phyloP scores from a whole-genome alignment of 2,797 vertebrate species.

The Crypturellus tataupa region DNA sequence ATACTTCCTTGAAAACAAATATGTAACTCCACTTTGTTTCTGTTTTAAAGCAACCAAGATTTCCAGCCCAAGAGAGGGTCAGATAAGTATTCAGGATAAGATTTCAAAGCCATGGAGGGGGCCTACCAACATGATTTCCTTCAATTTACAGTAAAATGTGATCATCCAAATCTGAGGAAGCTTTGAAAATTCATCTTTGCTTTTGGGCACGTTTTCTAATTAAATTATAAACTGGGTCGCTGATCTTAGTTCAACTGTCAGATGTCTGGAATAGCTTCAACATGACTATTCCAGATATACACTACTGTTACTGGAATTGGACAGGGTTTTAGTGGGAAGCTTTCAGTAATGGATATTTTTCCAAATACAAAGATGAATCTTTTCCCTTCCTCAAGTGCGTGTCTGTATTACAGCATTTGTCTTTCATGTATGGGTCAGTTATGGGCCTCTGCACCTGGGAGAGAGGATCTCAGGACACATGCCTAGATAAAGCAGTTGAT shows the following conservation, averaged over 20 bases:
- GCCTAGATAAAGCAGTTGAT: not conserved
- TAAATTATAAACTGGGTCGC: not conserved
- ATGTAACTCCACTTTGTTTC: not conserved
- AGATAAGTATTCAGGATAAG: not conserved
- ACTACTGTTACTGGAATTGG: not conserved
- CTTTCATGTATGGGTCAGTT: not conserved
- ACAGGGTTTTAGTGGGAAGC: not conserved
- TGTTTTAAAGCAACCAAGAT: not conserved
- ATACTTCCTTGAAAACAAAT: not conserved
- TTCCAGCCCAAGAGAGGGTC: not conserved
- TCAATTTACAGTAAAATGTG: not conserved
- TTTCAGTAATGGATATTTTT: not conserved
- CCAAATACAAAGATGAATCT: conserved; percentile 4
- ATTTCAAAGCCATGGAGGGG: not conserved
- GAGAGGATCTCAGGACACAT: not conserved
- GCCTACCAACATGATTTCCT: not conserved
- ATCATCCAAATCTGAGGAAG: not conserved
- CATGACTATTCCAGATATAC: not conserved
- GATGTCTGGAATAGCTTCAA: not conserved
- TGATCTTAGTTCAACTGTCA: conserved; percentile 9
- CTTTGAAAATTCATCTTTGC: conserved; percentile 27
- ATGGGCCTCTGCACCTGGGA: not conserved
- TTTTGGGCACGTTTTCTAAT: conserved; percentile 1
- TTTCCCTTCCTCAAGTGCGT: not conserved
- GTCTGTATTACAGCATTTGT: not conserved